phyloP scores from a whole-genome alignment of 2,797 vertebrate genomes.

The Leptoclinus maculatus region DNA sequence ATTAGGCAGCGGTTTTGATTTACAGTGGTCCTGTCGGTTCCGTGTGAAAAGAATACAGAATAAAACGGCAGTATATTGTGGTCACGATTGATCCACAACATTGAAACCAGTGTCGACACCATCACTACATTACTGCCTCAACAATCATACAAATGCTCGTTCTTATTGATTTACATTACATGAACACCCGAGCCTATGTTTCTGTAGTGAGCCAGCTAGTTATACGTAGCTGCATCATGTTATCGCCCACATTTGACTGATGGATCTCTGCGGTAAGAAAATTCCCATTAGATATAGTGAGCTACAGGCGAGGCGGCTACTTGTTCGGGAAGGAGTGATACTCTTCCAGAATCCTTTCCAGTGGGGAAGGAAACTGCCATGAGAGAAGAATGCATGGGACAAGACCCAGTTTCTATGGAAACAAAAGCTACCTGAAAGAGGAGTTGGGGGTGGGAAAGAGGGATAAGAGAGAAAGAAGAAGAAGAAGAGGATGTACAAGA shows the following conservation, averaged over 20 bases:
- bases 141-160: neutral
- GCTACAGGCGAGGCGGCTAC: slow-evolving; percentile 50
- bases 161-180: slow-evolving; percentile 50
- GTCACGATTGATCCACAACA: slow-evolving; percentile 42
- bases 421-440: slow-evolving; percentile 75
- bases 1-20: slow-evolving; percentile 32
- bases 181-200: neutral
- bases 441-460: slow-evolving; percentile 34
- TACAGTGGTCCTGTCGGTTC: slow-evolving; percentile 2
- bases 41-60: slow-evolving; percentile 11
- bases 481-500: slow-evolving; percentile 46
- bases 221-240: slow-evolving; percentile 24
- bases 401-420: slow-evolving; percentile 82
- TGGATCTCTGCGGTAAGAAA: slow-evolving; percentile 41
- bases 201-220: slow-evolving; percentile 1
- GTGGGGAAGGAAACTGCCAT: slow-evolving; percentile 57
- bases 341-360: slow-evolving; percentile 59
- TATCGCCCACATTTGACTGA: slow-evolving; percentile 45
- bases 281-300: slow-evolving; percentile 44
- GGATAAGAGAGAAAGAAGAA: slow-evolving; percentile 35
- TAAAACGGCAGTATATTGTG: slow-evolving; percentile 13
- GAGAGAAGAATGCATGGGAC: slow-evolving; percentile 67
- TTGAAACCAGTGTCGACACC: slow-evolving; percentile 15
- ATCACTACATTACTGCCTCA: neutral
- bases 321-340: slow-evolving; percentile 58